These are phyloP conservation scores for Aplocera efformata DNA, from an alignment of 2,888 invertebrate genomes.

Conservation along the genomic window DNA sequence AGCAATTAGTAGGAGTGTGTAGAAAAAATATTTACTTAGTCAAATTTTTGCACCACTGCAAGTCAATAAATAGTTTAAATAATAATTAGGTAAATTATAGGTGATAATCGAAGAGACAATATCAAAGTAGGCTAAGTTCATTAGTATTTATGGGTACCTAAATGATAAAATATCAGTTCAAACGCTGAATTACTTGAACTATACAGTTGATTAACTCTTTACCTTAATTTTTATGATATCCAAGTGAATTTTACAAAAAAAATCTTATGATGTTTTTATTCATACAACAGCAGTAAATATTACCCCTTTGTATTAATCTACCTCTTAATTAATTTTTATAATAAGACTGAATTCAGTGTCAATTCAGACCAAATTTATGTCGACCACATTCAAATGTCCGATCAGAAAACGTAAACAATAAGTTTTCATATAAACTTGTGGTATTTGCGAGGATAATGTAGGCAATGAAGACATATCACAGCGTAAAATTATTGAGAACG, in stretches of 20 bases:
- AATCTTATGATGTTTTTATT: constrained; percentile 19
- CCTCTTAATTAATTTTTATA: constrained; percentile 63
- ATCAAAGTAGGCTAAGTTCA: constrained; percentile 66
- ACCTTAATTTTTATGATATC: constrained; percentile 24
- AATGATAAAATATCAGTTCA: constrained; percentile 22
- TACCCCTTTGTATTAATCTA: constrained; percentile 58
- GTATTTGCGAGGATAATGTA: not conserved
- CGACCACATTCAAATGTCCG: constrained; percentile 34
- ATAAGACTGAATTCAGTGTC: constrained; percentile 80
- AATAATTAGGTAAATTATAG: constrained; percentile 40
- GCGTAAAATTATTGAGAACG: too few relatives aligned
- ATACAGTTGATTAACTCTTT: constrained; percentile 14
- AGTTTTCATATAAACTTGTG: not conserved
- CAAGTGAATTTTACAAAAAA: constrained; percentile 16
- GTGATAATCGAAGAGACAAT: constrained; percentile 74
- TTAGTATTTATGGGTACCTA: constrained; percentile 35
- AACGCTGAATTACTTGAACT: constrained; percentile 5
- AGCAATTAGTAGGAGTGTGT: constrained; percentile 28
- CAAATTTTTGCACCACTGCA: constrained; percentile 35
- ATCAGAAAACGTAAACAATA: constrained; percentile 2
- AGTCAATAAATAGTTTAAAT: constrained; percentile 29
- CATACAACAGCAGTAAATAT: constrained; percentile 12
- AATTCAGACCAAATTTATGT: constrained; percentile 61
- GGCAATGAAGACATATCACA: constrained; percentile 17
- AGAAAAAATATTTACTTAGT: constrained; percentile 30